Base-by-base conservation (phyloP, 2,113 vertebrate genomes). In the Caretta caretta region DNA sequence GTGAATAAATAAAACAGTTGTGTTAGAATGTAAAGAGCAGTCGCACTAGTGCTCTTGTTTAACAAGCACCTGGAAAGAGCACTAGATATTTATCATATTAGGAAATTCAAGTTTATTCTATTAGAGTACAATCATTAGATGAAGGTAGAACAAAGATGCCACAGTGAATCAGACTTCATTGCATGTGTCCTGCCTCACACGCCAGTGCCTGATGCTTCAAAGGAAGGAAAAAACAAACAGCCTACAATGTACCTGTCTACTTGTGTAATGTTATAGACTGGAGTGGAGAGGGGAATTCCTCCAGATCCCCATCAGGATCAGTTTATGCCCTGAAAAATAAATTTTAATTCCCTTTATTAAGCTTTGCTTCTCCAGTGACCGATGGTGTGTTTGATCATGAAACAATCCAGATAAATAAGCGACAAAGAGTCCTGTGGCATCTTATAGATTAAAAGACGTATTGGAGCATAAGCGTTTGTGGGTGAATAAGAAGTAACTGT, bases 71-170 rank as follows among this genome's bases (percentile, higher is more conserved):
- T 90, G 92, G 90, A 83, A 94, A 82, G 10, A 91, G 27, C 59
- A 2, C 48, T 3, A n/a, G 25, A 48, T 59, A 49, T 76, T 24
- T 0, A 0, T 56, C 8, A 35, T 8, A 79, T 65, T 62, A 27
- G 69, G 76, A 78, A 83, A 57, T 87, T 84, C 85, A 54, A 69
- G 83, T 90, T 89, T 88, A 79, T 85, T 65, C 54, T 27, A 4
- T 95, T 95, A 92, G 5, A 14, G 0, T 51, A 85, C 31, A 69
- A n/a, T 96, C 56, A 94, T 96, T 89, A 51, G 91, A 88, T 93
- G 84, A 62, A 54, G 0, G 2, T 16, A 42, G 91, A 93, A 69
- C 49, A 82, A 48, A 80, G 62, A n/a, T 69, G 35, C 35, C 35
- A 69, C 5, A 69, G 92, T 76, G 51, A 83, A 89, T 57, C 53